Conservation (phyloP, 2,113 vertebrate genomes). For the Hippocampus zosterae region DNA sequence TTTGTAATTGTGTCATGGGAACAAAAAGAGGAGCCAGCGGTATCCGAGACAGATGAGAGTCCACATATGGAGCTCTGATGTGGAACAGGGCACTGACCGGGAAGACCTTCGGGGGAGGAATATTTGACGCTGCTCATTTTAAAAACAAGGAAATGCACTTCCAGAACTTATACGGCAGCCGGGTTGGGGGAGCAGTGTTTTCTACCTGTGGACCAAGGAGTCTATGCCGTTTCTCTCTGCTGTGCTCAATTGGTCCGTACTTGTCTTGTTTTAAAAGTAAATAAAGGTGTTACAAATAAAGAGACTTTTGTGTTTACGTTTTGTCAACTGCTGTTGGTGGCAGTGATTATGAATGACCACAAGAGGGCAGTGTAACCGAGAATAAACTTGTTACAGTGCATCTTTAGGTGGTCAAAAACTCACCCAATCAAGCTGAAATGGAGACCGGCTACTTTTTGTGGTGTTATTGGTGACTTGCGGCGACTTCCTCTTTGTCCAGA, state of each 20-base stretch:
- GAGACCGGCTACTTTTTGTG: background rate
- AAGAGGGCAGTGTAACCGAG: too few species aligned
- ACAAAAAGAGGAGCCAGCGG: constrained; percentile 23
- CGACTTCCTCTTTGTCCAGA: background rate
- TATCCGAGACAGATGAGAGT: constrained; percentile 1
- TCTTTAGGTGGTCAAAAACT: background rate
- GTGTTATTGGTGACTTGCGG: too few species aligned
- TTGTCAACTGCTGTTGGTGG: background rate
- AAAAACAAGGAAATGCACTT: constrained; percentile 45
- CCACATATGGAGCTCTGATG: constrained; percentile 64
- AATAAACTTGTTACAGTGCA: too few species aligned
- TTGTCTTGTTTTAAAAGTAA: constrained; percentile 47
- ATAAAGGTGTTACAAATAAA: constrained; percentile 46
- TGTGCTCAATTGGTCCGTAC: constrained; percentile 25
- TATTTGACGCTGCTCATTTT: constrained; percentile 12
- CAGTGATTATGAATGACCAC: background rate
- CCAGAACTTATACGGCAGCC: background rate
- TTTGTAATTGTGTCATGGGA: constrained; percentile 28
- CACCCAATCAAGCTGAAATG: background rate
- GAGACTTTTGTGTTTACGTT: background rate
- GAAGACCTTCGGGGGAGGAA: background rate
- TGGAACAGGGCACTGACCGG: constrained; percentile 8
- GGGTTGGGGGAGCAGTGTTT: background rate
- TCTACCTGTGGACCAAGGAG: constrained; percentile 15
- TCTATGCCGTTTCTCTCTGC: constrained; percentile 24